Evolutionary conservation across 2,113 vertebrate genomes (phyloP).

Genomic region (Numida meleagris): DNA sequence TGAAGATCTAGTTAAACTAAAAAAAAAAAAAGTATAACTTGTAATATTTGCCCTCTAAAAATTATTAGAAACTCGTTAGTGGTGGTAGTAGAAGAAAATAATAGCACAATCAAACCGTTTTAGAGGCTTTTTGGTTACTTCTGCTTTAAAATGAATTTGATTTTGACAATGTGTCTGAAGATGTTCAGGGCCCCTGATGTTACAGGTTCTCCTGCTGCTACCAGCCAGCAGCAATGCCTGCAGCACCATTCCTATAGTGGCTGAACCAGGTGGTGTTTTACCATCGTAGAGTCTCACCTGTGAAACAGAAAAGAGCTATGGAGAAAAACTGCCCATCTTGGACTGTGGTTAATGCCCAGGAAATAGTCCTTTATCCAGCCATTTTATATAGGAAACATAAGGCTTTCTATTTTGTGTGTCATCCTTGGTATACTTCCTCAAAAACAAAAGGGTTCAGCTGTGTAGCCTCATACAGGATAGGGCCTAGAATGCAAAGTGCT

Average conservation of each 20-base stretch:
- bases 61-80: background rate
- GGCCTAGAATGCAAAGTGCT: background rate
- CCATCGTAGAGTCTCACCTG: background rate
- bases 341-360: background rate
- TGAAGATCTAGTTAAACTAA: background rate
- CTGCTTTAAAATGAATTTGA: background rate
- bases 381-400: background rate
- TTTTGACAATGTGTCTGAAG: background rate
- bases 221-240: background rate
- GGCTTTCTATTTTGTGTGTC: background rate
- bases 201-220: background rate
- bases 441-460: background rate
- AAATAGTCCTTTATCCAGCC: rapidly evolving
- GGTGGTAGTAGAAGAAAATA: background rate
- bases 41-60: background rate
- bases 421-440: background rate
- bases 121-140: background rate
- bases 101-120: background rate
- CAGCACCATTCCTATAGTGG: background rate
- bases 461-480: background rate
- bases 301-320: background rate
- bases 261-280: background rate
- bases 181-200: rapidly evolving
- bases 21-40: background rate
- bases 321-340: background rate